A percentile compares a stretch with the other conserved stretches of the same genome.
These are phyloP conservation scores for Erythrocercus mccallii DNA, from an alignment of 2,113 vertebrate species.

Conservation along the genomic window DNA sequence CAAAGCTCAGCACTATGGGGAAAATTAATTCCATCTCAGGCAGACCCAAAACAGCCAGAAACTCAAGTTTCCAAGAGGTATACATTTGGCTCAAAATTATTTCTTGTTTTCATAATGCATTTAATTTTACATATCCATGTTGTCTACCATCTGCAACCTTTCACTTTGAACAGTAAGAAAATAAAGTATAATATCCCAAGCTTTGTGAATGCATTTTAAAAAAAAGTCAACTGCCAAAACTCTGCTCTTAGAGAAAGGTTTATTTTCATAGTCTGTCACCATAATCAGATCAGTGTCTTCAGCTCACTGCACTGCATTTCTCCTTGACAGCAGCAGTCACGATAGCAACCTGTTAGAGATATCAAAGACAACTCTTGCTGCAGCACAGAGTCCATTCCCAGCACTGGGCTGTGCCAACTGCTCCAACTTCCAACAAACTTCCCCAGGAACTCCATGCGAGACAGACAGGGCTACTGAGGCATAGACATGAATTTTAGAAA, in stretches of 20 bases:
- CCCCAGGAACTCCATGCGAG: neutral
- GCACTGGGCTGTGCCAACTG: neutral
- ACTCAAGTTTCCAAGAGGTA: neutral
- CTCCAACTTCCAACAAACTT: neutral
- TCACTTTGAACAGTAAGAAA: neutral
- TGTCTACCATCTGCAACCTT: neutral
- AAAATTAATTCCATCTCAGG: neutral
- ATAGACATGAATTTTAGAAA: neutral
- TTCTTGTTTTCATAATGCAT: neutral
- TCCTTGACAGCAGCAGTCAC: neutral
- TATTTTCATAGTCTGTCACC: conserved; percentile 8
- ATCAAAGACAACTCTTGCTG: neutral
- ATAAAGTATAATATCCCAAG: neutral
- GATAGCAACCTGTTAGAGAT: neutral
- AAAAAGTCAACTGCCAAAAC: neutral
- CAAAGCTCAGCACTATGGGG: neutral
- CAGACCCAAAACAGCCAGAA: neutral
- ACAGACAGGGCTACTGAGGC: neutral
- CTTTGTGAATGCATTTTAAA: neutral
- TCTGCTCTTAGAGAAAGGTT: neutral
- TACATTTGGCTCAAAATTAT: neutral
- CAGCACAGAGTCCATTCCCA: neutral
- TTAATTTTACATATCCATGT: neutral
- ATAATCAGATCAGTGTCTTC: neutral
- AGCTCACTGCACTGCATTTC: neutral